phyloP scores from a whole-genome alignment of 2,888 invertebrate genomes.

The Carcina quercana region DNA sequence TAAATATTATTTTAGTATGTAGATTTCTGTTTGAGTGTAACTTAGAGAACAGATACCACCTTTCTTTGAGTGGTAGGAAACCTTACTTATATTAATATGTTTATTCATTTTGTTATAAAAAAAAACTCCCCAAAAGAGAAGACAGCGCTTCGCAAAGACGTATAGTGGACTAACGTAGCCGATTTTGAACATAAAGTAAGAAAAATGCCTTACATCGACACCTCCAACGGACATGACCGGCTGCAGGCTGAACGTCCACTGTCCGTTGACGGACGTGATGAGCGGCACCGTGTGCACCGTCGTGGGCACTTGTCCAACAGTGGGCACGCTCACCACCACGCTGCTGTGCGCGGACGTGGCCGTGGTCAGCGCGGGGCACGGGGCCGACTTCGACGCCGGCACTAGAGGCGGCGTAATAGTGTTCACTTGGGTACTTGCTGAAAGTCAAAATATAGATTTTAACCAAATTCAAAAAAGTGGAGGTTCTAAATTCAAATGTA shows the following conservation, averaged over 20 bases:
- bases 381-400: constrained; percentile 13
- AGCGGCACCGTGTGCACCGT: constrained; percentile 57
- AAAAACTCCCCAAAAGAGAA: too few relatives aligned
- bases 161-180: too few relatives aligned
- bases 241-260: constrained; percentile 64
- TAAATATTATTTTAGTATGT: too few relatives aligned
- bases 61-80: too few relatives aligned
- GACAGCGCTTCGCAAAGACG: too few relatives aligned
- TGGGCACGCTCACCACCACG: constrained; percentile 14
- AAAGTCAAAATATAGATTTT: constrained; percentile 5
- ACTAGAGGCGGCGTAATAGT: constrained; percentile 35
- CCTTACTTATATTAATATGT: too few relatives aligned
- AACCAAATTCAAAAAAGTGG: too few relatives aligned
- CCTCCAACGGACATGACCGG: constrained; percentile 63
- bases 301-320: constrained; percentile 33
- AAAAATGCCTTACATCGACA: constrained; percentile 53
- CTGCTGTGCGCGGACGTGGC: constrained; percentile 6
- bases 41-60: too few relatives aligned
- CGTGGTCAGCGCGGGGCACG: constrained; percentile 8
- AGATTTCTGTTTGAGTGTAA: too few relatives aligned
- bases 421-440: constrained; percentile 37
- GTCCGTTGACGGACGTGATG: constrained; percentile 61
- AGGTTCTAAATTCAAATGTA: too few relatives aligned
- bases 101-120: too few relatives aligned
- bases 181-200: too few relatives aligned